Conservation (phyloP, 2,113 vertebrate species). For the Tiliqua scincoides region DNA sequence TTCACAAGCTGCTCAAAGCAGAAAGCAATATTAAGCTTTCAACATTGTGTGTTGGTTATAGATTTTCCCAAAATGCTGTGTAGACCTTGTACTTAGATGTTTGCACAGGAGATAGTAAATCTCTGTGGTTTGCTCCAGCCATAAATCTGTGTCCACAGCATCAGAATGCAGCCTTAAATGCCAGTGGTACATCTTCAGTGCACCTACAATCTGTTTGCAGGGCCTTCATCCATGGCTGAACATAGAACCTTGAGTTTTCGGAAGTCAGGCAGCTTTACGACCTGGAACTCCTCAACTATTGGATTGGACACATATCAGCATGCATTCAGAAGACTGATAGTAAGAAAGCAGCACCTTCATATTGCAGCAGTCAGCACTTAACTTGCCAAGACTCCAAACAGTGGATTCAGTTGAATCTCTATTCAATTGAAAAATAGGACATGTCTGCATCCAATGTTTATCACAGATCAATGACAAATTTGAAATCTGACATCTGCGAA, state of each 20-base stretch:
- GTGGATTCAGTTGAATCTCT: not conserved
- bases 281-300: not conserved
- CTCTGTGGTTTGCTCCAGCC: not conserved
- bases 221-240: constrained; percentile 2
- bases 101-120: not conserved
- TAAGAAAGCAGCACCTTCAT: constrained; percentile 23
- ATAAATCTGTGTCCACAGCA: not conserved
- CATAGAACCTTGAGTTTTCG: not conserved
- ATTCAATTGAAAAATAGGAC: not conserved
- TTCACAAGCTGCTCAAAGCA: not conserved
- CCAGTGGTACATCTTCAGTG: constrained; percentile 18
- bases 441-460: not conserved
- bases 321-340: constrained; percentile 1
- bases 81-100: not conserved
- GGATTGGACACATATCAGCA: constrained; percentile 39
- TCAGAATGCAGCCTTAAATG: not conserved
- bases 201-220: constrained; percentile 48
- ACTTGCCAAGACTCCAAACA: constrained; percentile 1
- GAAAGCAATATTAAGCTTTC: not conserved
- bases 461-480: not conserved
- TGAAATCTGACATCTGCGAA: not conserved
- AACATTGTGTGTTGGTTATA: not conserved
- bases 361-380: constrained; percentile 7
- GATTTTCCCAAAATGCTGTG: not conserved
- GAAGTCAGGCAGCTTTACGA: constrained; percentile 25